A percentile compares a stretch with the other conserved stretches of the same genome.
Evolutionary conservation across 2,113 vertebrate genomes (phyloP).

Genomic region (Regulus satrapa): DNA sequence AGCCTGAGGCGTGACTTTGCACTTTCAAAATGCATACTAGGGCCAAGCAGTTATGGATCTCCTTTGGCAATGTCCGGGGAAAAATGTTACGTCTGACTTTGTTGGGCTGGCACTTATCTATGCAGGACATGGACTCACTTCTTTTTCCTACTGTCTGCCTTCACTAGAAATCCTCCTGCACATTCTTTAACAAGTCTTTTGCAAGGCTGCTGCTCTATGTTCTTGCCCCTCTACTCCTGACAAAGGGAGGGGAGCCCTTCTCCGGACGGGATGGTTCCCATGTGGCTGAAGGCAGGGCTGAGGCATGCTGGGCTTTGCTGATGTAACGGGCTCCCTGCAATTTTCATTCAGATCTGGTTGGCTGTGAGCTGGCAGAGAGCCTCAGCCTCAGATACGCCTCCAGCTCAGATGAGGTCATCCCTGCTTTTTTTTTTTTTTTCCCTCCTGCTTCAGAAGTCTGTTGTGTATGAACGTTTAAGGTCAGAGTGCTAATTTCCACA

Average conservation of each 20-base stretch:
- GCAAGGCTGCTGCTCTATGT: background rate
- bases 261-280: background rate
- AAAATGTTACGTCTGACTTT: background rate
- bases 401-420: conserved; percentile 70
- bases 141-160: background rate
- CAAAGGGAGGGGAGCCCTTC: background rate
- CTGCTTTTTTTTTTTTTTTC: background rate
- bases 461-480: background rate
- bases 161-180: background rate
- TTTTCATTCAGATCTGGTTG: conserved; percentile 70
- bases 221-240: background rate
- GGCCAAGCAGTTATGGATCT: background rate
- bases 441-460: background rate
- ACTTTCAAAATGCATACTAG: background rate
- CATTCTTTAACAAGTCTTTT: background rate
- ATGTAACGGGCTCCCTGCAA: conserved; percentile 76
- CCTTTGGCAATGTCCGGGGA: background rate
- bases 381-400: conserved; percentile 56
- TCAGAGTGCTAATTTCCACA: background rate
- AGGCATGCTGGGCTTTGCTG: conserved; percentile 74
- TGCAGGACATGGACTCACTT: background rate
- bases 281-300: conserved; percentile 20
- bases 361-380: conserved; percentile 58
- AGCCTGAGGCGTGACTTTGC: background rate
- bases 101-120: background rate